A percentile compares a stretch with the other conserved stretches of the same genome.
Evolutionary conservation across 2,888 invertebrate genomes (phyloP).

Genomic region (Amiota communis): DNA sequence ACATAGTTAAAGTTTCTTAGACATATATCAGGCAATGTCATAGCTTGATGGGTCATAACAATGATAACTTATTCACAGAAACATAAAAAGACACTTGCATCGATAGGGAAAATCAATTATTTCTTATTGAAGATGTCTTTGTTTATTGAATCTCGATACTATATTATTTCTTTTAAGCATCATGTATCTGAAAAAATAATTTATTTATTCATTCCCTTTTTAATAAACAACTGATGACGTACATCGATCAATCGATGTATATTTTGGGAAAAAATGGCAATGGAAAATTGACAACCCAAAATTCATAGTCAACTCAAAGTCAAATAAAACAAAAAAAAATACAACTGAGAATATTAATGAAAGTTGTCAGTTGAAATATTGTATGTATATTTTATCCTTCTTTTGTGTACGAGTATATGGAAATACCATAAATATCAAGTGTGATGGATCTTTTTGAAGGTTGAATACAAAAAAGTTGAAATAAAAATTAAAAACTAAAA

Average conservation of each 20-base stretch:
- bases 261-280: constrained; percentile 9
- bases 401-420: constrained; percentile 3
- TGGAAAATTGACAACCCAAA: constrained; percentile 3
- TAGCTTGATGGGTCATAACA: too few species aligned
- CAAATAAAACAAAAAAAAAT: background rate
- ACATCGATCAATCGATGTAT: constrained; percentile 20
- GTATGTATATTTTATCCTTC: background rate
- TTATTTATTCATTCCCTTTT: background rate
- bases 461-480: constrained; percentile 1
- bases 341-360: constrained; percentile 21
- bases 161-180: too few species aligned
- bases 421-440: background rate
- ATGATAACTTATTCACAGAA: too few species aligned
- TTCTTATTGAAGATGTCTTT: too few species aligned
- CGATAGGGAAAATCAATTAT: too few species aligned
- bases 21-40: too few species aligned
- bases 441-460: background rate
- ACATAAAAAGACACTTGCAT: too few species aligned
- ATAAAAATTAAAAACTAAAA: constrained; percentile 3
- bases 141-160: too few species aligned
- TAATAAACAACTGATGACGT: constrained; percentile 25
- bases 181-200: background rate
- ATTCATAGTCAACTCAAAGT: background rate
- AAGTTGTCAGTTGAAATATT: constrained; percentile 27
- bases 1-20: too few species aligned